These are phyloP conservation scores for Drosophila sproati DNA, from an alignment of 1,140 invertebrate genomes.

Conservation along the genomic window DNA sequence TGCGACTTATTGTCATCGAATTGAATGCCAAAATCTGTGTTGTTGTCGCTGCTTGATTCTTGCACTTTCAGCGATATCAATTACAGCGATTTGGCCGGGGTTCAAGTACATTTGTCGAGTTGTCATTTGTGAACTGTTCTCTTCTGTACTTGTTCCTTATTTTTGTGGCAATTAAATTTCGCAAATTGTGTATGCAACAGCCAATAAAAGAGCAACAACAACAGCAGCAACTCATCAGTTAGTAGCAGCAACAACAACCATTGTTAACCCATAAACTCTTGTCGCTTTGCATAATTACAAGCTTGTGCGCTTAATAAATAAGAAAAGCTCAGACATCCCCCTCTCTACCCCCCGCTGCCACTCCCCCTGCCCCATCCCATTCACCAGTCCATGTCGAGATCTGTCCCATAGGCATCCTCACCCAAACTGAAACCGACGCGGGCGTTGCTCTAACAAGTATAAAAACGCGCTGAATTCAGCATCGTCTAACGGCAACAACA, in stretches of 20 bases:
- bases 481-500: constrained; percentile 32
- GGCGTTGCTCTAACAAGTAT: constrained; percentile 77
- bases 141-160: background rate
- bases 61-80: constrained; percentile 16
- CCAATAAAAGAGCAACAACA: constrained; percentile 13
- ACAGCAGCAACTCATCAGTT: constrained; percentile 7
- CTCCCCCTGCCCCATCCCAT: background rate
- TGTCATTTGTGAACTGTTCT: constrained; percentile 11
- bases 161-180: constrained; percentile 54
- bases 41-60: constrained; percentile 18
- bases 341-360: background rate
- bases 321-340: constrained; percentile 50
- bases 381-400: too few species aligned
- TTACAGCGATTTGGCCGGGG: constrained; percentile 43
- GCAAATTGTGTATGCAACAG: constrained; percentile 32
- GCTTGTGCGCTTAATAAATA: constrained; percentile 68
- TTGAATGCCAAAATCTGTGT: constrained; percentile 72
- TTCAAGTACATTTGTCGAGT: constrained; percentile 63
- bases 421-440: constrained; percentile 37
- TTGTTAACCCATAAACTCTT: constrained; percentile 46
- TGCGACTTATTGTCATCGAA: constrained; percentile 45
- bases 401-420: constrained; percentile 1
- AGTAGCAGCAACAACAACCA: constrained; percentile 13
- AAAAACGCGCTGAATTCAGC: constrained; percentile 40
- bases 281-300: constrained; percentile 76